These are phyloP conservation scores for Leptonema lineaticorne DNA, from an alignment of 1,140 invertebrate species.

Conservation along the genomic window DNA sequence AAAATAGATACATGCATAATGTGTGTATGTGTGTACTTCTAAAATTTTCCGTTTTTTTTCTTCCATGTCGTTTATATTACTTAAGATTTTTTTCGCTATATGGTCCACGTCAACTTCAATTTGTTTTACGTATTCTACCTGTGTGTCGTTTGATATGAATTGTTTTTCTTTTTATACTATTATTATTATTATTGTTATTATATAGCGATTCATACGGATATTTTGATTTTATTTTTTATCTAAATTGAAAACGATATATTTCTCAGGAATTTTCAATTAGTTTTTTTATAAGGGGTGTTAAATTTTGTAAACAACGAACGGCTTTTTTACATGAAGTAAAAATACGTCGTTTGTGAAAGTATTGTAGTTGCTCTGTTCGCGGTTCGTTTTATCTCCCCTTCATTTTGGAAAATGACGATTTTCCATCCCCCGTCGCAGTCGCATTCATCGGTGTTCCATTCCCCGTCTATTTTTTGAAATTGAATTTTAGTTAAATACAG, in stretches of 20 bases:
- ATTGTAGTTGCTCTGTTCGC: too few species aligned
- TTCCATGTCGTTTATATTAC: not conserved
- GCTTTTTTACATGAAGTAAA: too few species aligned
- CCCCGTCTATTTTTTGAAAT: slow-evolving; percentile 26
- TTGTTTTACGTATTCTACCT: not conserved
- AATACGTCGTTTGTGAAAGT: too few species aligned
- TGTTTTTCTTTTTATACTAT: not conserved
- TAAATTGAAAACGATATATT: too few species aligned
- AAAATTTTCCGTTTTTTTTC: not conserved
- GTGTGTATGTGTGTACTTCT: too few species aligned
- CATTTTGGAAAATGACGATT: not conserved
- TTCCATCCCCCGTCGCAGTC: not conserved
- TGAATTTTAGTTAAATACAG: slow-evolving; percentile 39
- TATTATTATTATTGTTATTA: not conserved
- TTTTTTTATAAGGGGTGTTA: too few species aligned
- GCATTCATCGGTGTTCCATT: not conserved
- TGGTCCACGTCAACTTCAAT: slow-evolving; percentile 1
- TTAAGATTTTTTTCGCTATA: not conserved
- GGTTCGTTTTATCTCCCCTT: not conserved
- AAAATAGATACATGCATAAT: not conserved
- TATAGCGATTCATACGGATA: too few species aligned
- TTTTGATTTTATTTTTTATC: too few species aligned
- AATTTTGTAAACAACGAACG: not conserved
- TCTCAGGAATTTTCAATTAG: too few species aligned
- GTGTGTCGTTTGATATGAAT: not conserved